Percentiles rank a stretch among this genome's conserved stretches.
phyloP scores from a whole-genome alignment of 2,888 invertebrate species.

The Oithona nana region DNA sequence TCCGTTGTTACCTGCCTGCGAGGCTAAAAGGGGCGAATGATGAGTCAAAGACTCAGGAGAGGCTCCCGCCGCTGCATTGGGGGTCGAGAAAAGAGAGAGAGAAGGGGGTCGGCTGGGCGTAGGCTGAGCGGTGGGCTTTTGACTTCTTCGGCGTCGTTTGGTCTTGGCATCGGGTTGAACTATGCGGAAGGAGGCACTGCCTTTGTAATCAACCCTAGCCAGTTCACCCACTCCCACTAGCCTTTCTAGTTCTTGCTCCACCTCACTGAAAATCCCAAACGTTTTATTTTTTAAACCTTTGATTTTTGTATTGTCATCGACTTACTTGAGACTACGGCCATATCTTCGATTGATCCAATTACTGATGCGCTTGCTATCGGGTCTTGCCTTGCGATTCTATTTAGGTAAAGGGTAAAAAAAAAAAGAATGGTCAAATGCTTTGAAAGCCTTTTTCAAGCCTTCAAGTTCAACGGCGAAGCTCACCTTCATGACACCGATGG shows the following conservation, averaged over 20 bases:
- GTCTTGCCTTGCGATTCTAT: conserved; percentile 57
- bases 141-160: neutral
- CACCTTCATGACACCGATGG: conserved; percentile 17
- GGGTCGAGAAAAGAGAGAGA: neutral
- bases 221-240: conserved; percentile 5
- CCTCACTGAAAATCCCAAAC: too few relatives aligned
- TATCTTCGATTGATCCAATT: conserved; percentile 56
- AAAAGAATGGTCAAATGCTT: too few relatives aligned
- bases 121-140: neutral
- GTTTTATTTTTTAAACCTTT: too few relatives aligned
- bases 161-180: conserved; percentile 1
- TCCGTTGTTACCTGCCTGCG: neutral
- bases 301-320: too few relatives aligned
- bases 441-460: too few relatives aligned
- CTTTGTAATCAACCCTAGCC: conserved; percentile 16
- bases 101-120: neutral
- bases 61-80: neutral
- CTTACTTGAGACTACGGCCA: too few relatives aligned
- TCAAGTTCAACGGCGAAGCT: too few relatives aligned
- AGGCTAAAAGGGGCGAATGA: too few relatives aligned
- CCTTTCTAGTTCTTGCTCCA: conserved; percentile 6
- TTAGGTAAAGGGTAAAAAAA: too few relatives aligned
- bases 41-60: too few relatives aligned
- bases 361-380: conserved; percentile 60
- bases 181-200: conserved; percentile 14